phyloP scores from a whole-genome alignment of 2,797 vertebrate genomes.

The Phrynocephalus forsythii region DNA sequence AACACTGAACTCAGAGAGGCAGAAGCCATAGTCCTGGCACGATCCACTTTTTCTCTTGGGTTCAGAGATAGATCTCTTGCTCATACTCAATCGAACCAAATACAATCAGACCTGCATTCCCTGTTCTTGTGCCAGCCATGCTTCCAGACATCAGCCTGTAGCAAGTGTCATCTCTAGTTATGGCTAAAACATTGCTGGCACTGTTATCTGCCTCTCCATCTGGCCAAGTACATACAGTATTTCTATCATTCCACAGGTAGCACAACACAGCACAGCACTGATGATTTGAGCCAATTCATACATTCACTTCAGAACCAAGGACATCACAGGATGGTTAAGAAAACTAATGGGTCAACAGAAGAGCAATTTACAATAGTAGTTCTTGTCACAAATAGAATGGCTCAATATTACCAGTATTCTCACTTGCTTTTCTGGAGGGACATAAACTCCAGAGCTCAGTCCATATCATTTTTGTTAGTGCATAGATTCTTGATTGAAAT shows the following conservation, averaged over 20 bases:
- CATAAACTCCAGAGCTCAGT: not conserved
- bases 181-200: not conserved
- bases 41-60: rapidly evolving
- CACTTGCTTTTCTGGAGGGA: not conserved
- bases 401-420: not conserved
- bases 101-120: not conserved
- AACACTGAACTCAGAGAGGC: not conserved
- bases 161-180: not conserved
- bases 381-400: not conserved
- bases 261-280: not conserved
- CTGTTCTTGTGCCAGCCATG: constrained; percentile 12
- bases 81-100: not conserved
- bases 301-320: not conserved
- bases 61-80: not conserved
- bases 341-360: not conserved
- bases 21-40: not conserved
- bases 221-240: not conserved
- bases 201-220: not conserved
- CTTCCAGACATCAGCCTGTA: rapidly evolving
- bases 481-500: not conserved
- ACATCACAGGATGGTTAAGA: not conserved
- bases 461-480: not conserved
- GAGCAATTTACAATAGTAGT: not conserved
- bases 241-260: not conserved
- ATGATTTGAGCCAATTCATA: not conserved